Percentiles rank a stretch among this genome's conserved stretches.
Evolutionary conservation across 2,888 invertebrate genomes (phyloP).

Genomic region (Taenaris catops): DNA sequence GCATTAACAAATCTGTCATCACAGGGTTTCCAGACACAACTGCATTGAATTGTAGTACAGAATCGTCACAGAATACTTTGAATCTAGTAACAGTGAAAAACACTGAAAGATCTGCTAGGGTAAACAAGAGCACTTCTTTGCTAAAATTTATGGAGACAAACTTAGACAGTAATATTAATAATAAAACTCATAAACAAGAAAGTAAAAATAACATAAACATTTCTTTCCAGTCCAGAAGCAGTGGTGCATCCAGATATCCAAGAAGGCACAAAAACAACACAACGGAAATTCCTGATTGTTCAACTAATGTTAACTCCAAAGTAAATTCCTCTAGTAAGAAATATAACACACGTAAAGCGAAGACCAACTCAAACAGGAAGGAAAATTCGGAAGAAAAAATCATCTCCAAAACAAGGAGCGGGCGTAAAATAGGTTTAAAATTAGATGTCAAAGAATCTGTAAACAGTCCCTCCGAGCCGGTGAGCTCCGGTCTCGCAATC

Average conservation of each 20-base stretch:
- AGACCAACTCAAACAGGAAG: constrained; percentile 36
- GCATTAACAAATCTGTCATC: constrained; percentile 53
- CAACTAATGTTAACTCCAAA: constrained; percentile 10
- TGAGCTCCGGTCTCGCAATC: constrained; percentile 48
- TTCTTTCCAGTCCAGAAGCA: constrained; percentile 48
- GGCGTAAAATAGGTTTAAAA: constrained; percentile 42
- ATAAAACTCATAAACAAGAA: constrained; percentile 24
- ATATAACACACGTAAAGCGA: constrained; percentile 32
- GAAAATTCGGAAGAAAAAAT: constrained; percentile 46
- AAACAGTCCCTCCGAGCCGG: constrained; percentile 44
- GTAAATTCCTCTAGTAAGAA: constrained; percentile 27
- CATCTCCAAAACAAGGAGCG: constrained; percentile 52
- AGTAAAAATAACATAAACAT: constrained; percentile 39
- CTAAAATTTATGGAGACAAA: constrained; percentile 52
- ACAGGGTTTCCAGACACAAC: constrained; percentile 34
- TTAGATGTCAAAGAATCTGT: constrained; percentile 46
- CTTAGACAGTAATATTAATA: constrained; percentile 26
- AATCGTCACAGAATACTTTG: constrained; percentile 58
- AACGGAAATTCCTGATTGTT: constrained; percentile 23
- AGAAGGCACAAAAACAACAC: constrained; percentile 42
- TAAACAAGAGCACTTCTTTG: constrained; percentile 50
- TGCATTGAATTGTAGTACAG: constrained; percentile 51
- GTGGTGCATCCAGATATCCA: constrained; percentile 53
- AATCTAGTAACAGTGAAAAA: constrained; percentile 49
- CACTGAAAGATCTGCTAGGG: constrained; percentile 35